Evolutionary conservation across 2,797 vertebrate species (phyloP).

Genomic region (Anas flavirostris): DNA sequence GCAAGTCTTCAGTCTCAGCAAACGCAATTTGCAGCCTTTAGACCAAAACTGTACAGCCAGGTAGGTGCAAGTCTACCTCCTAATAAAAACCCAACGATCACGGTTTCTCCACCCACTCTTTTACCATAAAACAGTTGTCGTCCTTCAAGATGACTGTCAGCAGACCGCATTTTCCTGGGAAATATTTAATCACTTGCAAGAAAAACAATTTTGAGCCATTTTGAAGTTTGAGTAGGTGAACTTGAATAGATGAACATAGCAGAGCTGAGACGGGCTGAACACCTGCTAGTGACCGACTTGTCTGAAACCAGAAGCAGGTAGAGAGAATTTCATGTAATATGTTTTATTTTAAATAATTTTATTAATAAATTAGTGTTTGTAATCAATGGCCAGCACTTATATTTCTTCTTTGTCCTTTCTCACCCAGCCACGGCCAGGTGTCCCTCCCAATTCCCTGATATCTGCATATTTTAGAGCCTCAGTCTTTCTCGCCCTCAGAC

Average conservation of each 20-base stretch:
- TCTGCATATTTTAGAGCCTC: background rate
- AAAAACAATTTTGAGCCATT: background rate
- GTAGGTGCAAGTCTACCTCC: background rate
- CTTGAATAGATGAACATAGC: background rate
- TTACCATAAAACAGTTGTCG: too few species aligned
- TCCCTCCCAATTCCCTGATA: background rate
- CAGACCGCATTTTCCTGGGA: background rate
- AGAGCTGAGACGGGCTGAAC: background rate
- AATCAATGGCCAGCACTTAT: background rate
- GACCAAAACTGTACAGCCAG: rapidly evolving
- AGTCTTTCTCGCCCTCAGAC: rapidly evolving
- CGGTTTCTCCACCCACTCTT: rapidly evolving
- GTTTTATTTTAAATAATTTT: background rate
- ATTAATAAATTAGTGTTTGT: background rate
- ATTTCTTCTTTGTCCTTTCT: background rate
- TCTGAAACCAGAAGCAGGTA: background rate
- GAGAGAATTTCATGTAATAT: rapidly evolving
- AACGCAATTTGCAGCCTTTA: rapidly evolving
- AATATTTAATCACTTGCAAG: background rate
- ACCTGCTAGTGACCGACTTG: rapidly evolving
- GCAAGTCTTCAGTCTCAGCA: background rate
- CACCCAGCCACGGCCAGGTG: background rate
- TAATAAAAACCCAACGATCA: rapidly evolving
- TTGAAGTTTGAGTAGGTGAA: background rate
- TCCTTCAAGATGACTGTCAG: background rate